These are phyloP conservation scores for Probaryconus sp. DNA, from an alignment of 1,140 invertebrate species.

Conservation along the genomic window DNA sequence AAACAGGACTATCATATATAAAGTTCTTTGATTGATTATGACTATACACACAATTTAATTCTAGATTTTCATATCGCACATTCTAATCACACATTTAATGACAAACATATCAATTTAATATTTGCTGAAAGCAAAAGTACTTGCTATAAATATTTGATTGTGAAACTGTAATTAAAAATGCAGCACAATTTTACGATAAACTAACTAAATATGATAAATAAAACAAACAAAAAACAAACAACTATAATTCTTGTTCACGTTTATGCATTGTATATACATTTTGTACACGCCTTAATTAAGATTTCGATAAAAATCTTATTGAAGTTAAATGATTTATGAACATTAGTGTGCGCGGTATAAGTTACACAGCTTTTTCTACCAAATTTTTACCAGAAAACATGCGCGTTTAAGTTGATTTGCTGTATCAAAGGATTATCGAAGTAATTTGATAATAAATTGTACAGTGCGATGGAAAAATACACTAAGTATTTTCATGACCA, in stretches of 20 bases:
- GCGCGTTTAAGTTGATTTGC: conserved; percentile 20
- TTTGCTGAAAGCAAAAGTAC: too few species aligned
- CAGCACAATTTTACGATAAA: neutral
- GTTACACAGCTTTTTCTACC: conserved; percentile 35
- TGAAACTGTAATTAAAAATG: too few species aligned
- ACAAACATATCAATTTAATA: too few species aligned
- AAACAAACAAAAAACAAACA: neutral
- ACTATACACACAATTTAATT: too few species aligned
- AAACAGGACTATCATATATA: too few species aligned
- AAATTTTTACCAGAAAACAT: conserved; percentile 31
- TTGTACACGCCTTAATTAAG: conserved; percentile 22
- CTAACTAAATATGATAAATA: too few species aligned
- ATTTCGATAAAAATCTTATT: conserved; percentile 4
- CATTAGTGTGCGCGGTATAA: neutral
- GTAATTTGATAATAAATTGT: too few species aligned
- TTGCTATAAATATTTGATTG: too few species aligned
- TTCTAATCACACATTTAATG: too few species aligned
- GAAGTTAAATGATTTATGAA: conserved; percentile 2
- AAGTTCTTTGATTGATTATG: too few species aligned
- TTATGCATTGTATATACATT: conserved; percentile 45
- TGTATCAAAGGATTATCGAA: too few species aligned
- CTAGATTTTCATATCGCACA: too few species aligned
- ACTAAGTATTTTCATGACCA: conserved; percentile 17
- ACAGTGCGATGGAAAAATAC: neutral
- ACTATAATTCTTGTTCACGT: conserved; percentile 12